These are phyloP conservation scores for Syngnathus acus DNA, from an alignment of 2,797 vertebrate genomes.

Conservation along the genomic window DNA sequence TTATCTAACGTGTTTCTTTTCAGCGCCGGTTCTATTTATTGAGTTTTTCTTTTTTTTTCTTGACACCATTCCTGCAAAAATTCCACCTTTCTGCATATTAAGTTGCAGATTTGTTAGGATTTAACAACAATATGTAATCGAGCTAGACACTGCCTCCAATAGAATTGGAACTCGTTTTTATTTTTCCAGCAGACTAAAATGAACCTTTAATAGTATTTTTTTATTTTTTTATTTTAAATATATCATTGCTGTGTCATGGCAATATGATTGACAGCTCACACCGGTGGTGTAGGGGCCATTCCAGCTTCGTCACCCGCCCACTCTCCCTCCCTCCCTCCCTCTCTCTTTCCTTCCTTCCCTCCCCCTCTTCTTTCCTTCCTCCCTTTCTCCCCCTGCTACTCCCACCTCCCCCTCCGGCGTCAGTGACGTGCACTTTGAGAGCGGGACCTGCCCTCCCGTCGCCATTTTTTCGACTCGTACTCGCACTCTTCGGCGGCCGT, in stretches of 20 bases:
- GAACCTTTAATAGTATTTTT: too few species aligned
- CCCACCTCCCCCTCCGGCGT: slow-evolving; percentile 27
- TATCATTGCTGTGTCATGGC: slow-evolving; percentile 25
- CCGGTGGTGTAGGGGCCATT: background rate
- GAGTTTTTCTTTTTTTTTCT: background rate
- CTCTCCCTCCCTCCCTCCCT: background rate
- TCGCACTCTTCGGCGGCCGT: slow-evolving; percentile 25
- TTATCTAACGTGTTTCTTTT: slow-evolving; percentile 13
- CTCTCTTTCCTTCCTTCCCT: background rate
- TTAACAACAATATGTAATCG: background rate
- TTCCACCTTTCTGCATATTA: slow-evolving; percentile 16
- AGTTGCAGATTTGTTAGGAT: background rate
- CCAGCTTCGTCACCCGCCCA: slow-evolving; percentile 15
- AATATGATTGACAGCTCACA: slow-evolving; percentile 36
- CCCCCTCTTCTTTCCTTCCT: background rate
- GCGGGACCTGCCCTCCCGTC: slow-evolving; percentile 74
- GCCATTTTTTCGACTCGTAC: slow-evolving; percentile 70
- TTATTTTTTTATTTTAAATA: background rate
- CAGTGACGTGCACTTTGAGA: slow-evolving; percentile 56
- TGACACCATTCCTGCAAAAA: slow-evolving; percentile 34
- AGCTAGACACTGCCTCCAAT: background rate
- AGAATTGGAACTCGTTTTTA: background rate
- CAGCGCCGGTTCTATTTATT: slow-evolving; percentile 13
- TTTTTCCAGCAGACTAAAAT: too few species aligned
- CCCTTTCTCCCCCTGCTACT: background rate